phyloP scores from a whole-genome alignment of 2,797 vertebrate genomes.

The Nannoperca australis region DNA sequence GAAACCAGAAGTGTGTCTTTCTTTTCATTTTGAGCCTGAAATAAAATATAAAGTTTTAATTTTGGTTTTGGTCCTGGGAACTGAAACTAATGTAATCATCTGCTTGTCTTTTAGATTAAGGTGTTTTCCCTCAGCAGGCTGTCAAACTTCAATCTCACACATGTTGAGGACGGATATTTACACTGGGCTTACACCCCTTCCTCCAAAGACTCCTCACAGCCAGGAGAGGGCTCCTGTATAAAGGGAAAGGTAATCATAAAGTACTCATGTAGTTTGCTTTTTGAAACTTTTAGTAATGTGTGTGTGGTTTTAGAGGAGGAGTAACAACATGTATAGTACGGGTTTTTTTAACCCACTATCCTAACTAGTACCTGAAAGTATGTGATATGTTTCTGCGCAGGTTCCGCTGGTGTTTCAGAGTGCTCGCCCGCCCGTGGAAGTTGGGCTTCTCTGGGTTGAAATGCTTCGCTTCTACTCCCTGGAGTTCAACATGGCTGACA shows the following conservation, averaged over 20 bases:
- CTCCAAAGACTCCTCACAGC: slow-evolving; percentile 69
- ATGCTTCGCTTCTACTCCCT: slow-evolving; percentile 95
- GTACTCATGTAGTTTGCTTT: not conserved
- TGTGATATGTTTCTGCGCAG: slow-evolving; percentile 70
- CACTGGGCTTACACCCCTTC: slow-evolving; percentile 86
- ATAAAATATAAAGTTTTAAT: not conserved
- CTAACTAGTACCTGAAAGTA: not conserved
- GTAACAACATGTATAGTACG: not conserved
- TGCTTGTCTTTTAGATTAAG: slow-evolving; percentile 83
- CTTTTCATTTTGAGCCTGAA: not conserved
- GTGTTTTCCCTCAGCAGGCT: slow-evolving; percentile 89
- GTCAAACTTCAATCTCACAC: slow-evolving; percentile 87
- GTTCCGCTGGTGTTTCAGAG: slow-evolving; percentile 87
- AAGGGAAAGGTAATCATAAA: slow-evolving; percentile 88
- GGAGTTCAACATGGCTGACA: slow-evolving; percentile 91
- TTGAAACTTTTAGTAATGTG: not conserved
- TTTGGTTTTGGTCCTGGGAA: not conserved
- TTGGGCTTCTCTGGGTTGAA: slow-evolving; percentile 94
- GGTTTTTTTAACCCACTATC: not conserved
- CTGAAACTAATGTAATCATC: slow-evolving; percentile 30
- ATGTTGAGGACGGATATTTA: slow-evolving; percentile 82
- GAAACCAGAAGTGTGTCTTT: slow-evolving; percentile 87
- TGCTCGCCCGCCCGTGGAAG: slow-evolving; percentile 74
- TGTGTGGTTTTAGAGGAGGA: not conserved
- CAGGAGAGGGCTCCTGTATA: slow-evolving; percentile 71